Conservation (phyloP, 2,797 vertebrate species). For the Megaceryle alcyon region DNA sequence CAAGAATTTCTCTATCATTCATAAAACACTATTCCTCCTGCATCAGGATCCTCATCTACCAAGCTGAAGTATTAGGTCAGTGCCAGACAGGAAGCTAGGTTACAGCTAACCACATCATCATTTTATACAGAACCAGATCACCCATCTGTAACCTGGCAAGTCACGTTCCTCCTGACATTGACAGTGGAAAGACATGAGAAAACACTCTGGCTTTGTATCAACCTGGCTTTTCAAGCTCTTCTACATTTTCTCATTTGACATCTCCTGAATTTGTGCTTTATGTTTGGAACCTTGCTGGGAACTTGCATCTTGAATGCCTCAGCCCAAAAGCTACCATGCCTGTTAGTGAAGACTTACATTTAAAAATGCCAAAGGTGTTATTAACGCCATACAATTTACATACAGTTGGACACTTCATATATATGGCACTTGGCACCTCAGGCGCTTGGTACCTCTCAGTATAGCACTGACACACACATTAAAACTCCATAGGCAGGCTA, state of each 20-base stretch:
- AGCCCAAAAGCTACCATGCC: not conserved
- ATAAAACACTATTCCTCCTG: not conserved
- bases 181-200: not conserved
- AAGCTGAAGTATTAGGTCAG: not conserved
- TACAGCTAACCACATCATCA: not conserved
- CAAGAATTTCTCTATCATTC: not conserved
- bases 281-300: not conserved
- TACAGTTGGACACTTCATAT: not conserved
- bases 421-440: not conserved
- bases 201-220: not conserved
- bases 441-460: not conserved
- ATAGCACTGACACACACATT: not conserved
- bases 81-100: not conserved
- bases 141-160: not conserved
- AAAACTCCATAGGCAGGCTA: not conserved
- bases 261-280: not conserved
- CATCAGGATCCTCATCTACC: not conserved
- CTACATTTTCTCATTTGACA: not conserved
- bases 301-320: not conserved
- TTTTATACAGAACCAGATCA: not conserved
- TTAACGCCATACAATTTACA: not conserved
- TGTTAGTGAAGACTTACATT: not conserved
- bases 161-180: accelerated
- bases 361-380: not conserved
- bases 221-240: not conserved